A percentile compares a stretch with the other conserved stretches of the same genome.
Evolutionary conservation across 2,888 invertebrate genomes (phyloP).

Genomic region (Acleris holmiana): DNA sequence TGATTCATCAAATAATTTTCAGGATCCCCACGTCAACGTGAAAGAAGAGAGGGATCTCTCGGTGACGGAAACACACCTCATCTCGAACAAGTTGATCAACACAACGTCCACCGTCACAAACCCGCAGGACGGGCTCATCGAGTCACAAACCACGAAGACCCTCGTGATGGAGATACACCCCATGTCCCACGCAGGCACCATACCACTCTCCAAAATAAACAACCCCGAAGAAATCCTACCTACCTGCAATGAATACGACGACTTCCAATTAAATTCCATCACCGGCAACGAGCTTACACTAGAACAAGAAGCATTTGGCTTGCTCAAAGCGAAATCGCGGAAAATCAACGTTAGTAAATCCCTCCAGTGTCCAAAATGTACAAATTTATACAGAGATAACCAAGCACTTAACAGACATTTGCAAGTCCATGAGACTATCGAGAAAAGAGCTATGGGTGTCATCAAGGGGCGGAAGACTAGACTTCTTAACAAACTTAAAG

Average conservation of each 20-base stretch:
- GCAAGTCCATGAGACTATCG: constrained; percentile 64
- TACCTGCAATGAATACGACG: constrained; percentile 49
- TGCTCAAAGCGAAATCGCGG: constrained; percentile 60
- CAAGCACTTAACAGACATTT: constrained; percentile 56
- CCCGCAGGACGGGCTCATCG: constrained; percentile 60
- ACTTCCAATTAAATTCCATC: constrained; percentile 75
- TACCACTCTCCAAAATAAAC: constrained; percentile 49
- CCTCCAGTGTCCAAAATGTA: constrained; percentile 60
- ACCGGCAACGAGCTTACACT: constrained; percentile 70
- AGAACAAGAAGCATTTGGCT: constrained; percentile 72
- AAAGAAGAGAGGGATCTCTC: constrained; percentile 65
- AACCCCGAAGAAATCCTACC: constrained; percentile 73
- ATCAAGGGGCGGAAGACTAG: constrained; percentile 59
- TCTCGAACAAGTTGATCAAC: constrained; percentile 70
- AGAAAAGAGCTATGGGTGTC: constrained; percentile 60
- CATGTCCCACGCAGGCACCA: constrained; percentile 45
- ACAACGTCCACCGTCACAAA: constrained; percentile 69
- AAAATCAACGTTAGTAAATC: constrained; percentile 41
- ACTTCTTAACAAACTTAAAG: constrained; percentile 49
- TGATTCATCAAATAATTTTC: constrained; percentile 18
- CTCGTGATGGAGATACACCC: constrained; percentile 74
- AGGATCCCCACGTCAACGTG: constrained; percentile 54
- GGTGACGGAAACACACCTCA: constrained; percentile 72
- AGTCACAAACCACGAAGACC: constrained; percentile 69
- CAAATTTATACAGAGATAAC: constrained; percentile 54